These are phyloP conservation scores for Ectropis grisescens DNA, from an alignment of 1,140 invertebrate species.

Conservation along the genomic window DNA sequence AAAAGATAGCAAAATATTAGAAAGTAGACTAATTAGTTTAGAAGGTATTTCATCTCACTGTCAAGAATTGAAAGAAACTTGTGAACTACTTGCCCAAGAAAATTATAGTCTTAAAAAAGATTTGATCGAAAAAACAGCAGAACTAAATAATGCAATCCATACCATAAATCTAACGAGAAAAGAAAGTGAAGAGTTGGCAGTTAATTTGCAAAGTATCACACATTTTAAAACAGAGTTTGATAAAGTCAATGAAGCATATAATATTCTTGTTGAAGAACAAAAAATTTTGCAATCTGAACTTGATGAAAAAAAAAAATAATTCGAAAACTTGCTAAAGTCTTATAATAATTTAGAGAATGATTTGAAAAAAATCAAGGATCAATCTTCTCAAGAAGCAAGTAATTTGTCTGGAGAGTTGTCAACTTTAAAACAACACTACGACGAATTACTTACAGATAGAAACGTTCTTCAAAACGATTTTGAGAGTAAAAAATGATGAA, in stretches of 20 bases:
- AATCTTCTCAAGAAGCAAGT: too few relatives aligned
- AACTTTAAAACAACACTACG: too few relatives aligned
- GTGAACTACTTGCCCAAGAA: conserved; percentile 28
- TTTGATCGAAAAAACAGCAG: conserved; percentile 21
- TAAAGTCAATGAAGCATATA: conserved; percentile 9
- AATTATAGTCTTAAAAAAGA: conserved; percentile 31
- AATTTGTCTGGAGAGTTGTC: too few relatives aligned
- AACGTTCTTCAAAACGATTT: conserved; percentile 21
- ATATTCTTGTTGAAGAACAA: conserved; percentile 20
- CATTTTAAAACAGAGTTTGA: conserved; percentile 20
- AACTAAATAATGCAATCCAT: conserved; percentile 26
- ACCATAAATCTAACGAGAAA: conserved; percentile 28
- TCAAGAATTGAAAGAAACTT: conserved; percentile 20
- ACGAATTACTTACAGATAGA: conserved; percentile 23
- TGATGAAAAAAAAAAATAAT: conserved; percentile 28
- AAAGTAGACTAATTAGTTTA: conserved; percentile 22
- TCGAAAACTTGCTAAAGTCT: conserved; percentile 21
- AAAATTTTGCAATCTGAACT: conserved; percentile 20
- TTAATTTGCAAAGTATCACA: conserved; percentile 22
- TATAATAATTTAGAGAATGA: conserved; percentile 18
- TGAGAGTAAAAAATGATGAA: conserved; percentile 30
- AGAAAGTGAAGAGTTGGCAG: conserved; percentile 30
- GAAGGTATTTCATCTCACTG: conserved; percentile 27
- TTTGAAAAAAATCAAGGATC: too few relatives aligned
- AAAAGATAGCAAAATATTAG: conserved; percentile 31